Percentiles rank a stretch among this genome's conserved stretches.
Conservation (phyloP, 1,140 invertebrate genomes). For the Neodiprion pinetum region DNA sequence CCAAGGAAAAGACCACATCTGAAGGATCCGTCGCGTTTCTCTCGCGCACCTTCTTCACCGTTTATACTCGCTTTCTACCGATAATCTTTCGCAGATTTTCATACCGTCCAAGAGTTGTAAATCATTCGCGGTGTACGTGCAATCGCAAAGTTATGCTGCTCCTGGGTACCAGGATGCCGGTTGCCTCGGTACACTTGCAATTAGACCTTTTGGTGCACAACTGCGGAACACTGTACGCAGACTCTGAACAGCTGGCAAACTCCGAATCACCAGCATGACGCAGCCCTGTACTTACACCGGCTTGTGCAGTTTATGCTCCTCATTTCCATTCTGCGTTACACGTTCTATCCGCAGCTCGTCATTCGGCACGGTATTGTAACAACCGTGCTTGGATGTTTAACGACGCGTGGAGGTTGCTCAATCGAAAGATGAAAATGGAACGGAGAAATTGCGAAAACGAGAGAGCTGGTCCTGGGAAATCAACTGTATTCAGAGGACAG, state of each 20-base stretch:
- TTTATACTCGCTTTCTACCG: slow-evolving; percentile 31
- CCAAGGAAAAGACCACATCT: background rate
- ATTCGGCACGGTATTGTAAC: too few relatives aligned
- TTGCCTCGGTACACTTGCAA: background rate
- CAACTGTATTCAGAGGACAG: background rate
- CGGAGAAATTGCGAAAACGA: too few relatives aligned
- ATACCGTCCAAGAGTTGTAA: slow-evolving; percentile 28
- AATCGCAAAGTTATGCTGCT: slow-evolving; percentile 34
- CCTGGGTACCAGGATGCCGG: slow-evolving; percentile 1
- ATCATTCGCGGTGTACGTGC: slow-evolving; percentile 30
- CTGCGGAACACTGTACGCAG: too few relatives aligned
- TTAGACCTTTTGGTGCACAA: too few relatives aligned
- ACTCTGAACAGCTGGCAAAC: background rate
- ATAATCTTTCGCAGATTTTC: slow-evolving; percentile 39
- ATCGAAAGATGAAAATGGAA: too few relatives aligned
- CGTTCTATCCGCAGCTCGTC: too few relatives aligned
- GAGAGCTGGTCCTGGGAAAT: background rate
- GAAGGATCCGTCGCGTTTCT: too few relatives aligned
- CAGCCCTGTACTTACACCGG: slow-evolving; percentile 14
- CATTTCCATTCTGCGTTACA: slow-evolving; percentile 2
- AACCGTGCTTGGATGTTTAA: too few relatives aligned
- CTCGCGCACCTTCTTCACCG: too few relatives aligned
- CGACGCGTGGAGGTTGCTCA: too few relatives aligned
- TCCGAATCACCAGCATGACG: background rate
- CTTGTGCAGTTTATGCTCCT: slow-evolving; percentile 1